Conservation (phyloP, 1,140 invertebrate genomes). For the Caligus rogercresseyi region DNA sequence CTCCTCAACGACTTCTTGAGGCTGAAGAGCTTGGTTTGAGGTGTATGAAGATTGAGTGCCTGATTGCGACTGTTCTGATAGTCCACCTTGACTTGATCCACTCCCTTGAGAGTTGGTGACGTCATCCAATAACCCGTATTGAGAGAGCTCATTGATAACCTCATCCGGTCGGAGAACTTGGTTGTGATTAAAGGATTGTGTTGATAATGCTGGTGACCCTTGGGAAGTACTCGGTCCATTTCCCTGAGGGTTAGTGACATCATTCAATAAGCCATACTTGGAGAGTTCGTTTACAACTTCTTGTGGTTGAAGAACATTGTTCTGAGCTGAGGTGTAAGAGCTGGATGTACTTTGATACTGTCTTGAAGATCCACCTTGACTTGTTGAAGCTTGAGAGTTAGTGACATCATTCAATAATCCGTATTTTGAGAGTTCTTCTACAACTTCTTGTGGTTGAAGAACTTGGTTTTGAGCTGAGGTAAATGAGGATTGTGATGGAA, state of each 20-base stretch:
- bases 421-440: too few relatives aligned
- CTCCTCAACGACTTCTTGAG: background rate
- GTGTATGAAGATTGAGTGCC: background rate
- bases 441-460: too few relatives aligned
- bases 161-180: background rate
- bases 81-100: background rate
- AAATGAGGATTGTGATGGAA: too few relatives aligned
- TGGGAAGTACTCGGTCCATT: background rate
- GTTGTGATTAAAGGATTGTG: background rate
- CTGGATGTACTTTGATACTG: too few relatives aligned
- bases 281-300: background rate
- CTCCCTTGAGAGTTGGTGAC: background rate
- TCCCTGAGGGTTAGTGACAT: background rate
- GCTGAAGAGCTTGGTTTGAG: background rate
- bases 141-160: background rate
- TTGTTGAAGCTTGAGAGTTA: too few relatives aligned
- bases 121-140: background rate
- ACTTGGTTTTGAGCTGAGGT: too few relatives aligned
- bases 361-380: too few relatives aligned
- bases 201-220: background rate
- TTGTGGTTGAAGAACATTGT: background rate
- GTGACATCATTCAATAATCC: too few relatives aligned
- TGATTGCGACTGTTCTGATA: background rate
- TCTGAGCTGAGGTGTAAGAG: background rate
- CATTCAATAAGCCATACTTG: background rate